A percentile compares a stretch with the other conserved stretches of the same genome.
phyloP scores from a whole-genome alignment of 2,797 vertebrate species.

The Eulemur mongoz region DNA sequence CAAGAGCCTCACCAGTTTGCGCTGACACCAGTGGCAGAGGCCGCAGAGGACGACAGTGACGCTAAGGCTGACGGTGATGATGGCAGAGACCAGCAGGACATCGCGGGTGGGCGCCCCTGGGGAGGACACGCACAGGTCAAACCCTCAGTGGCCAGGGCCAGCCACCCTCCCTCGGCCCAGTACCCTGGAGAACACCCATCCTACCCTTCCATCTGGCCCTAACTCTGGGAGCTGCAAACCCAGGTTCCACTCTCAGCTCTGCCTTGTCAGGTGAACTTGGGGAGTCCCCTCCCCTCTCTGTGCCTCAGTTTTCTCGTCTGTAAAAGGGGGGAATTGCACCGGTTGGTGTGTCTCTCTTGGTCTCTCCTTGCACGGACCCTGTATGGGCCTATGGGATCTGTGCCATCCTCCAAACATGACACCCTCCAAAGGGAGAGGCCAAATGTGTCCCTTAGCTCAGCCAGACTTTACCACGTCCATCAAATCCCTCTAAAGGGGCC shows the following conservation, averaged over 20 bases:
- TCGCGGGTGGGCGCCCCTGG: conserved; percentile 95
- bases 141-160: background rate
- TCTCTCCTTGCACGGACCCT: background rate
- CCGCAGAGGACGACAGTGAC: conserved; percentile 98
- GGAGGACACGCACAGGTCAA: conserved; percentile 70
- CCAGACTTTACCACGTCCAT: background rate
- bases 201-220: background rate
- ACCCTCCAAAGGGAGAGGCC: background rate
- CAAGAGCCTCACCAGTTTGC: conserved; percentile 94
- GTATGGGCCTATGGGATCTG: background rate
- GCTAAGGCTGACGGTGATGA: conserved; percentile 97
- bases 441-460: background rate
- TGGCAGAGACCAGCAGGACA: conserved; percentile 97
- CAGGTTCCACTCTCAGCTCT: background rate
- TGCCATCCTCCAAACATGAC: background rate
- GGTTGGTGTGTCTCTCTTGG: background rate
- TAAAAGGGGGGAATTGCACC: background rate
- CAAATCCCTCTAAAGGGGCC: background rate
- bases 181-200: background rate
- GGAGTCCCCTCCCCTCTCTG: background rate
- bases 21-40: conserved; percentile 99
- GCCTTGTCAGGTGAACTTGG: background rate
- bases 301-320: background rate
- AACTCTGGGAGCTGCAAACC: background rate
- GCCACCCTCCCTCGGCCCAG: background rate